Evolutionary conservation across 2,888 invertebrate genomes (phyloP), one percentile per base, ranked within the genome.

Genomic region (Calameuta filiformis): DNA sequence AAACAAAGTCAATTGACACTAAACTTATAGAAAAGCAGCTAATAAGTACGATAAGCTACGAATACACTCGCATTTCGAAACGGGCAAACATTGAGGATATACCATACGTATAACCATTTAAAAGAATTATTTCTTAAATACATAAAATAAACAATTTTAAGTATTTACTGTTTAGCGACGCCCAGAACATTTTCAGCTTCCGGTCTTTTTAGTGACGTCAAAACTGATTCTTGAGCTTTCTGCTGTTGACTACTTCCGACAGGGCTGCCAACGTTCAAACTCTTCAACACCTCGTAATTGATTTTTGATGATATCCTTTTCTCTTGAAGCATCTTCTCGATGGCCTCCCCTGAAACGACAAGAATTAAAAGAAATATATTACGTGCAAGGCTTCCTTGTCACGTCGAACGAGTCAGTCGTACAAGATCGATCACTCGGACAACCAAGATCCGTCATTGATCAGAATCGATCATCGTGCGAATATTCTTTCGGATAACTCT

Each of bases 221-320:
- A 9, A 3, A 68, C 1, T 34, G 75, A 30, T 11, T 85, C 85
- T 69, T 81, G 81, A 73, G 40, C 77, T 12, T 75, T 81, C 73
- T 80, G 80, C 68, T 80, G 80, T 30, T 83, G 81, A 68, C 84
- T 83, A 74, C 74, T 85, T 3, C 84, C 40, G 30, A 76, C 31
- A 69, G 37, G 83, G 75, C 80, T 79, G 73, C 84, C 83, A 40
- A 90, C 90, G 83, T 94, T 96, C 77, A 98, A 92, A 85, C 96
- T 96, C 91, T 96, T 97, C 79, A 99, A 92, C 69, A 99, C 98
- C 85, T 99, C 99, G 89, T 99, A 99, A 92, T 99, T 99, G 77
- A 99, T 98, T 93, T 99, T 99, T 6, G 95, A 95, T 4, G 99
- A 99, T 83, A 99, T 96, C 89, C 97, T 97, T 92, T 98, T 98